Percentiles rank a stretch among this genome's conserved stretches.
Conservation (phyloP, 2,113 vertebrate species). For the Coryphaenoides rupestris region DNA sequence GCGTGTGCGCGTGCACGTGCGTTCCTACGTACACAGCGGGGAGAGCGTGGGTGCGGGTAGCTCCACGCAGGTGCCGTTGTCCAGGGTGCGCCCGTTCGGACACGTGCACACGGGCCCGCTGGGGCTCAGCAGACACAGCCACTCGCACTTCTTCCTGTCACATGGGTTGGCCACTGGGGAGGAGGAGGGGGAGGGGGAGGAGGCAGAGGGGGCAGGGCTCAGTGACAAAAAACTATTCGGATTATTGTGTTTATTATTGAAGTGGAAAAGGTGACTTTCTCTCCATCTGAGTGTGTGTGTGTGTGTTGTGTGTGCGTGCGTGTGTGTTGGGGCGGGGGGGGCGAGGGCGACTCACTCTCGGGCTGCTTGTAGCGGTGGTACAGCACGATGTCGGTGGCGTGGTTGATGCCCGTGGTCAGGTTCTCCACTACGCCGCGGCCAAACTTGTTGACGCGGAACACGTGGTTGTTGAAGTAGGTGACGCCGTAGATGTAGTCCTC, state of each 20-base stretch:
- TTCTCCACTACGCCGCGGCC: slow-evolving; percentile 84
- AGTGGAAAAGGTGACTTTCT: too few species aligned
- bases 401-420: slow-evolving; percentile 89
- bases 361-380: slow-evolving; percentile 95
- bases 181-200: slow-evolving; percentile 8
- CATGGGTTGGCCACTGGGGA: slow-evolving; percentile 89
- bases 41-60: slow-evolving; percentile 80
- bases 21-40: slow-evolving; percentile 67
- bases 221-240: too few species aligned
- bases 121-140: slow-evolving; percentile 94
- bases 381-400: slow-evolving; percentile 90
- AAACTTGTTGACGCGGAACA: slow-evolving; percentile 96
- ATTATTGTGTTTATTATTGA: too few species aligned
- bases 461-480: slow-evolving; percentile 92
- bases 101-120: slow-evolving; percentile 94
- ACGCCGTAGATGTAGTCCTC: slow-evolving; percentile 96
- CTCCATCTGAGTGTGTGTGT: too few species aligned
- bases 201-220: slow-evolving; percentile 3
- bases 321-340: neutral
- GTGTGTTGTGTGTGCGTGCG: too few species aligned
- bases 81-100: slow-evolving; percentile 86
- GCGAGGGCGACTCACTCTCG: slow-evolving; percentile 75
- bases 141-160: slow-evolving; percentile 96
- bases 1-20: neutral
- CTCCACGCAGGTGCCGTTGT: slow-evolving; percentile 91